Evolutionary conservation across 2,113 vertebrate genomes (phyloP).

Genomic region (Tragelaphus buxtoni): DNA sequence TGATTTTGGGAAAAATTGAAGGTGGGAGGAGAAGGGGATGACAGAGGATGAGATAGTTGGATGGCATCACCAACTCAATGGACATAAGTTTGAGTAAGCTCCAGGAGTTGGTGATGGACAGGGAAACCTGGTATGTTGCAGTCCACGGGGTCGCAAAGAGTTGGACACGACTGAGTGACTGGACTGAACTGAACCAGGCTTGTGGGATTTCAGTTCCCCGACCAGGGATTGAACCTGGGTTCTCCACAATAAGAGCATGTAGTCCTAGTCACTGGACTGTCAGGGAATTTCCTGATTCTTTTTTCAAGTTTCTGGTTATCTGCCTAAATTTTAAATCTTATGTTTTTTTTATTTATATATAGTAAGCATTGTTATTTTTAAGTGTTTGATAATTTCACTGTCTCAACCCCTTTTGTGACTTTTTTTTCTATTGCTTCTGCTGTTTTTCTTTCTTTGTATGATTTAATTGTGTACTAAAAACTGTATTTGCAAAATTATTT

Average conservation of each 20-base stretch:
- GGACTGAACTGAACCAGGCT: background rate
- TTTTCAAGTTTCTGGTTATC: background rate
- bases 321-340: background rate
- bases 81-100: background rate
- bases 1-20: background rate
- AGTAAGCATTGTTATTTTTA: constrained; percentile 10
- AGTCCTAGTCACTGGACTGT: background rate
- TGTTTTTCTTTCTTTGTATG: background rate
- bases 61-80: background rate
- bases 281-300: background rate
- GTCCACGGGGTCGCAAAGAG: background rate
- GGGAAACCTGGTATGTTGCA: background rate
- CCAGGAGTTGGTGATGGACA: background rate
- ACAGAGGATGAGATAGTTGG: background rate
- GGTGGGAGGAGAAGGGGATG: background rate
- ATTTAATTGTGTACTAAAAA: background rate
- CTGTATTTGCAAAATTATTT: background rate
- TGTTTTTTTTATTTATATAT: background rate
- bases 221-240: background rate
- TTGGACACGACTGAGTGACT: background rate
- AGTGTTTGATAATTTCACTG: background rate
- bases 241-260: background rate
- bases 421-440: background rate
- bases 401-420: background rate
- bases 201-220: background rate